phyloP scores from a whole-genome alignment of 1,140 invertebrate genomes.

The Drosophila micromelanica region DNA sequence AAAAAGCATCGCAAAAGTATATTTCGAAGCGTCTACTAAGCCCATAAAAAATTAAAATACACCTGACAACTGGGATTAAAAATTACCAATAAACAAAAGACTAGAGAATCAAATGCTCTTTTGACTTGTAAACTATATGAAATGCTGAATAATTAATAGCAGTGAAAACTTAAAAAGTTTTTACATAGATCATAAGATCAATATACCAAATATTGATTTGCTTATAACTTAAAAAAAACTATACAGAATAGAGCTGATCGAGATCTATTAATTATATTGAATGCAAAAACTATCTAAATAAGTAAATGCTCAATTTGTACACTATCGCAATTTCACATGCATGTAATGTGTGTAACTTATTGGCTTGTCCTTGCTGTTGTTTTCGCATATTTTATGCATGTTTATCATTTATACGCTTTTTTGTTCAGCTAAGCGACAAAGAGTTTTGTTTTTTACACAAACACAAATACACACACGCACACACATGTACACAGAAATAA shows the following conservation, averaged over 20 bases:
- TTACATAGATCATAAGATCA: too few species aligned
- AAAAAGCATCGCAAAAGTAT: too few species aligned
- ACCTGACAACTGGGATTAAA: too few species aligned
- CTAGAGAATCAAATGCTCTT: constrained; percentile 23
- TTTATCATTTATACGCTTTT: constrained; percentile 80
- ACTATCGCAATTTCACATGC: constrained; percentile 25
- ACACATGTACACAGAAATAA: constrained; percentile 21
- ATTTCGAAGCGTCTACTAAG: too few species aligned
- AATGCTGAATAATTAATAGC: too few species aligned
- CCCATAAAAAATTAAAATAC: too few species aligned
- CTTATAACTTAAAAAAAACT: too few species aligned
- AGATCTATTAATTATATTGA: background rate
- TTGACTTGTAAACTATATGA: constrained; percentile 8
- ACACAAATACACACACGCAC: constrained; percentile 16
- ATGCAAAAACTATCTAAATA: background rate
- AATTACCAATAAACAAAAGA: too few species aligned
- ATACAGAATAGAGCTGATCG: background rate
- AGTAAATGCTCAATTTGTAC: constrained; percentile 4
- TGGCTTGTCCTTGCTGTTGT: constrained; percentile 65
- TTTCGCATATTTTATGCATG: constrained; percentile 75
- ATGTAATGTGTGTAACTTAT: constrained; percentile 38
- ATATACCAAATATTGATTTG: background rate
- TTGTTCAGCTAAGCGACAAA: constrained; percentile 37
- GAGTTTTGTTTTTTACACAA: constrained; percentile 34
- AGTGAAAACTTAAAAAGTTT: too few species aligned